phyloP scores from a whole-genome alignment of 2,113 vertebrate genomes.

The Strix aluco region DNA sequence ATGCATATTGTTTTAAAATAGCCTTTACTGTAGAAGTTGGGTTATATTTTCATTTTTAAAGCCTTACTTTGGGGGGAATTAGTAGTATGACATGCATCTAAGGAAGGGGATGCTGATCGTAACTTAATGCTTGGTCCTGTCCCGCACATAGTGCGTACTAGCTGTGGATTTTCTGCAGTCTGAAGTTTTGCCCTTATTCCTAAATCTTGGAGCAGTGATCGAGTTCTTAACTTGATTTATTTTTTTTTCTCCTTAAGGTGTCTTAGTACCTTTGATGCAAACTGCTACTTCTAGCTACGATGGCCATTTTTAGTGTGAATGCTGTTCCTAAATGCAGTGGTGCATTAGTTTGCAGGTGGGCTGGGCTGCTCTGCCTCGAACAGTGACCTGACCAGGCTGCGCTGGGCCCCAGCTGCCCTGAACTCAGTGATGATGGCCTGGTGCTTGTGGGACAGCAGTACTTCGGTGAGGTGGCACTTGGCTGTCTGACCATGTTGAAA shows the following conservation, averaged over 20 bases:
- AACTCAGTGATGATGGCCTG: background rate
- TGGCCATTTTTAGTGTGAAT: background rate
- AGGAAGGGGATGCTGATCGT: background rate
- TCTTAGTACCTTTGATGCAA: background rate
- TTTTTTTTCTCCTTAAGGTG: background rate
- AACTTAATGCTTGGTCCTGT: background rate
- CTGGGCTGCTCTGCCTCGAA: background rate
- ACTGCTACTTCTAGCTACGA: background rate
- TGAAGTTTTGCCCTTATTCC: background rate
- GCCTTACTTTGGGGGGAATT: background rate
- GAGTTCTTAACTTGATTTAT: background rate
- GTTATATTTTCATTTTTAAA: background rate
- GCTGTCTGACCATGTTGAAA: background rate
- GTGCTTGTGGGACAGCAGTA: background rate
- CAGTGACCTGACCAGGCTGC: background rate
- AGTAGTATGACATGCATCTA: background rate
- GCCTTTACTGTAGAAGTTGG: background rate
- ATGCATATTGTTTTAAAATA: background rate
- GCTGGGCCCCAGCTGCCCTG: background rate
- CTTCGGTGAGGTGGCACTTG: background rate
- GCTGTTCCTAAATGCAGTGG: background rate
- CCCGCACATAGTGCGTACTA: background rate
- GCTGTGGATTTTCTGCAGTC: background rate
- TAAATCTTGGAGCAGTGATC: background rate
- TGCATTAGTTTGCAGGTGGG: background rate